Conservation (phyloP, 2,797 vertebrate species). For the Hypotaenidia okinawae region DNA sequence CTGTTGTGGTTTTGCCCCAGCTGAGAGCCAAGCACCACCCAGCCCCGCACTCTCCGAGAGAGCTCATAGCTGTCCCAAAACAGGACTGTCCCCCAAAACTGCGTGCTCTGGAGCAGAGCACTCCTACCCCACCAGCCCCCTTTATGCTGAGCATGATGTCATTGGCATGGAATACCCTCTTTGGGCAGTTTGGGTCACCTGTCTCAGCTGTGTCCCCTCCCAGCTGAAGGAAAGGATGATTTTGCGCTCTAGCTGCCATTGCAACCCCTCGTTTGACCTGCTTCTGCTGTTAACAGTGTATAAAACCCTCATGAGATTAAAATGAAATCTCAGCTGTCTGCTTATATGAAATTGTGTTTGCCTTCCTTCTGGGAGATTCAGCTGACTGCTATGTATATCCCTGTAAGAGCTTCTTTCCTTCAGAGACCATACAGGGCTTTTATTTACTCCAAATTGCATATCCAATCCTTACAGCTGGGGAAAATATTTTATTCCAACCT, state of each 20-base stretch:
- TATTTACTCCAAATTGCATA: background rate
- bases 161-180: too few species aligned
- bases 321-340: slow-evolving; percentile 2
- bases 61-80: too few species aligned
- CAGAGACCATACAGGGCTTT: background rate
- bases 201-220: too few species aligned
- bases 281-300: background rate
- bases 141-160: too few species aligned
- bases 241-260: background rate
- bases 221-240: too few species aligned
- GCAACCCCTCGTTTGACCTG: background rate
- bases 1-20: background rate
- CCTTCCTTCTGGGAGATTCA: background rate
- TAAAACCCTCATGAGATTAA: background rate
- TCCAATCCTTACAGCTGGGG: background rate
- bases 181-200: too few species aligned
- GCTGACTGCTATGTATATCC: background rate
- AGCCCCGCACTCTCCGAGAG: too few species aligned
- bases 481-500: background rate
- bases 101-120: too few species aligned
- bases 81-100: too few species aligned
- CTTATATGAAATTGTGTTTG: background rate
- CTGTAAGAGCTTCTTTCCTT: background rate
- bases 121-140: too few species aligned
- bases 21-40: too few species aligned